phyloP scores from a whole-genome alignment of 2,888 invertebrate genomes.

The Mythimna pallens region DNA sequence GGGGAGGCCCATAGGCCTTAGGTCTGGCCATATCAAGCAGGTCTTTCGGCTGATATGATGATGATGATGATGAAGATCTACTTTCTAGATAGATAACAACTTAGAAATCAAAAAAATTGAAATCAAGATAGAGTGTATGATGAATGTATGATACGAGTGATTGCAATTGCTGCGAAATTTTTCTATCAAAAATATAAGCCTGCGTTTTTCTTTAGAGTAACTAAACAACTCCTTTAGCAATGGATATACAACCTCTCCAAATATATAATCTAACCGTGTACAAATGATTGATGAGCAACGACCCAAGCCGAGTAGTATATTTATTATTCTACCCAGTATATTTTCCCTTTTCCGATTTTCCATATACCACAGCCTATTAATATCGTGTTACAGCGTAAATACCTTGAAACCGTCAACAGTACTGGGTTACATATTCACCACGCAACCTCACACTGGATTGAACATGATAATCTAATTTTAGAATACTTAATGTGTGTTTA shows the following conservation, averaged over 20 bases:
- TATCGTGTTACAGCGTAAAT: slow-evolving; percentile 29
- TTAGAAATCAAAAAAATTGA: too few species aligned
- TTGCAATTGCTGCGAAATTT: neutral
- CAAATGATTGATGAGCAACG: slow-evolving; percentile 48
- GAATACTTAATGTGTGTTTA: slow-evolving; percentile 35
- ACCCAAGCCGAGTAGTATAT: slow-evolving; percentile 26
- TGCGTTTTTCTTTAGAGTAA: slow-evolving; percentile 7
- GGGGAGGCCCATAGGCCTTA: too few species aligned
- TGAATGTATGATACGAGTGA: too few species aligned
- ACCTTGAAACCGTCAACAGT: slow-evolving; percentile 33
- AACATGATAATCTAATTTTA: slow-evolving; percentile 40
- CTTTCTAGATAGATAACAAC: neutral
- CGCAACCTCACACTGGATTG: slow-evolving; percentile 31
- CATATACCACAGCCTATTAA: slow-evolving; percentile 38
- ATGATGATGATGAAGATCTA: too few species aligned
- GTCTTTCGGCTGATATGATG: too few species aligned
- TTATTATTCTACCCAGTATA: slow-evolving; percentile 10
- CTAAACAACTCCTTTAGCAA: slow-evolving; percentile 15
- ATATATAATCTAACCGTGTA: slow-evolving; percentile 37
- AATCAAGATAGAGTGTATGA: too few species aligned
- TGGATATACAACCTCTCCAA: slow-evolving; percentile 32
- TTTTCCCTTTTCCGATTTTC: slow-evolving; percentile 39
- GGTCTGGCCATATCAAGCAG: too few species aligned
- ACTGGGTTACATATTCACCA: slow-evolving; percentile 40
- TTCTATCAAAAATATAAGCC: neutral